Base-by-base conservation (phyloP, 2,888 invertebrate species). In the Artemia sinica region DNA sequence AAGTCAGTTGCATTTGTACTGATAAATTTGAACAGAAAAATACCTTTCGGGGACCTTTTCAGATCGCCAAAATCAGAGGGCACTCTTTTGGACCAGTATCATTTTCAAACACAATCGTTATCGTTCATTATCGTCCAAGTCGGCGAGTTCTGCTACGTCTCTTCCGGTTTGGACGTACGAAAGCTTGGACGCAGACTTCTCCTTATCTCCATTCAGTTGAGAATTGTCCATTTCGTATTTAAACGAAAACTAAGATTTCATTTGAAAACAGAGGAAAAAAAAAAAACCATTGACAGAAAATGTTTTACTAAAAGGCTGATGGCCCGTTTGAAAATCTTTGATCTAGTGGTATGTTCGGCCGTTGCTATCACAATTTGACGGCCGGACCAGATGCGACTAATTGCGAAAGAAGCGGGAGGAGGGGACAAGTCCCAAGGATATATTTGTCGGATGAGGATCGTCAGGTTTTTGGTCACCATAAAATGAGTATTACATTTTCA, bases 21-120 rank as follows among this genome's bases (percentile, higher is more conserved):
- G 13, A 14, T 2, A 13, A 52, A 52, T n/a, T 14, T 3, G 8
- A 14, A 5, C 1, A n/a, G 10, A n/a, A 18, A 58, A 58, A 8
- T 58, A 58, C 58, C 58, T 58, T 58, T 58, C 58, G 8, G 14
- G 58, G 58, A 18, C n/a, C 58, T 58, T 58, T 58, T 58, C 58
- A 14, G 58, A 9, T 58, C 58, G 58, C n/a, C n/a, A 58, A 58
- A 58, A 58, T 58, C 58, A 58, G 18, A n/a, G n/a, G 8, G 8
- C 58, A 18, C 58, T 58, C 10, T n/a, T 58, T 58, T 58, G 58
- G 67, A 69, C 50, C 63, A 50, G 58, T 71, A 86, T 70, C 87
- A 49, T 85, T 81, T 76, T 91, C 92, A 78, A 95, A 94, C 65
- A 94, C 95, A n/a, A 77, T 95, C 94, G 76, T 95, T 94, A 76